Base-by-base conservation (phyloP, 2,797 vertebrate genomes). In the Ctenochaetus hawaiiensis region DNA sequence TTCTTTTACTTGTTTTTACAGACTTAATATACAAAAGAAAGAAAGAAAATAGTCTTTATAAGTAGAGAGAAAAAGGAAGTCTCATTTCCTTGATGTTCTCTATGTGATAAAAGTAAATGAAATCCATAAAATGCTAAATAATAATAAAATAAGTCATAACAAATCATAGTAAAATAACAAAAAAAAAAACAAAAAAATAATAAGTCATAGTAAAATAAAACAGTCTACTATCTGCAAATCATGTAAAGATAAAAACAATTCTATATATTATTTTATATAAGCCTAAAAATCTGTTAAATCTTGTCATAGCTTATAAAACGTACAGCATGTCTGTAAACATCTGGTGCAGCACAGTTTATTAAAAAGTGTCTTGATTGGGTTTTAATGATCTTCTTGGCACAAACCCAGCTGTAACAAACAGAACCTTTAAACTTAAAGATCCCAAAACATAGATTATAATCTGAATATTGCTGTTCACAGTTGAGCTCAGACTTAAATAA, bases 321-420 rank as follows among this genome's bases (percentile, higher is more conserved):
- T 17, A 37, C 43, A 34, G 18, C 23, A 26, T 5, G 23, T 44
- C 23, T 63, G 4, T 6, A 17, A 62, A 49, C 34, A 68, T 22
- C 43, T 56, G 43, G 18, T 77, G 47, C 41, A 34, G 22, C 54
- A 39, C 41, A 16, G 23, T 45, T 44, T 30, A 30, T 3, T 30
- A 30, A 30, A 23, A 56, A 72, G 22, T 48, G 18, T 30, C 54
- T 37, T 72, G 4, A 57, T 57, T 70, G 48, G 18, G 17, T n/a
- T 57, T 56, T 44, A 49, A 64, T 37, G 18, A 10, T 49, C 17
- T 30, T 8, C 47, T 8, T n/a, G 6, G 47, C 43, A 43, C 4
- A 26, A 3, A 16, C 34, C 44, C 10, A 52, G 26, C 22, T 26
- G 20, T 9, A 53, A 18, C 44, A 30, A 30, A 10, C 68, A 34